Evolutionary conservation across 2,113 vertebrate genomes (phyloP).

Genomic region (Sander lucioperca): DNA sequence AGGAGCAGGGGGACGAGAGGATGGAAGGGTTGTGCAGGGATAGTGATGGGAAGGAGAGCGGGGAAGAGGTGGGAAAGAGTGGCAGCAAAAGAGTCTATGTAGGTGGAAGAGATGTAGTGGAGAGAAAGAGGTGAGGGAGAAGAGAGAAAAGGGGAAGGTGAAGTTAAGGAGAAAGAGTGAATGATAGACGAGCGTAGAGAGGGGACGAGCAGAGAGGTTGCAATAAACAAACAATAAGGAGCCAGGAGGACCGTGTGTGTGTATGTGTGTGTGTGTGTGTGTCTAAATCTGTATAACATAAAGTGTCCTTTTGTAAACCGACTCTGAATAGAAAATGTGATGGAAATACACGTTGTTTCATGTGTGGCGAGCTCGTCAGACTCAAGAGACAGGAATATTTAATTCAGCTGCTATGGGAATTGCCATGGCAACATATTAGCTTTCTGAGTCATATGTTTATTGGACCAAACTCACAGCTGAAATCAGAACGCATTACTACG

Average conservation of each 20-base stretch:
- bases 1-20: constrained; percentile 46
- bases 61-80: neutral
- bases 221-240: constrained; percentile 40
- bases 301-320: neutral
- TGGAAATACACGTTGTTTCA: neutral
- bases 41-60: neutral
- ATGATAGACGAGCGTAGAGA: neutral
- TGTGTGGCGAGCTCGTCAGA: constrained; percentile 27
- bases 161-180: constrained; percentile 28
- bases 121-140: constrained; percentile 24
- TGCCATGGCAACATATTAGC: constrained; percentile 58
- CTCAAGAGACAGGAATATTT: constrained; percentile 29
- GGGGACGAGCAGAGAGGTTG: neutral
- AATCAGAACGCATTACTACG: constrained; percentile 15
- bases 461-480: constrained; percentile 10
- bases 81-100: constrained; percentile 16
- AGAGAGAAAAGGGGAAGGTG: constrained; percentile 18
- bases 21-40: constrained; percentile 33
- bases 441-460: constrained; percentile 54
- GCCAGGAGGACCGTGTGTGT: neutral
- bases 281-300: neutral
- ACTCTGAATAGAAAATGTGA: constrained; percentile 6
- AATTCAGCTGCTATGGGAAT: constrained; percentile 41
- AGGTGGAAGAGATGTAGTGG: constrained; percentile 53
- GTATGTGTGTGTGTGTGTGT: constrained; percentile 13